Conservation (phyloP, 1,140 invertebrate species). For the Pseudomyrmex flavicornis region DNA sequence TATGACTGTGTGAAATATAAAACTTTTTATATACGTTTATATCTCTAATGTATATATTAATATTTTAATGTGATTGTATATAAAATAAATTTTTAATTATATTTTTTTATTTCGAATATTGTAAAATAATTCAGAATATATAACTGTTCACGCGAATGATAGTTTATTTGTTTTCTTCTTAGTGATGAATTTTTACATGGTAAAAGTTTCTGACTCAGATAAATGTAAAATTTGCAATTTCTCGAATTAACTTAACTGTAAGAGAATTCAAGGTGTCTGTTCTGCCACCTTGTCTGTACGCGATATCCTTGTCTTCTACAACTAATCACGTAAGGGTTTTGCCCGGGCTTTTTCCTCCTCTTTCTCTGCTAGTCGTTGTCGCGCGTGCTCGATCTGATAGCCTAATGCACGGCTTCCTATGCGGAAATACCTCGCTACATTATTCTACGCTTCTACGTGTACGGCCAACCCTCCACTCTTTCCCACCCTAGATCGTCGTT, state of each 20-base stretch:
- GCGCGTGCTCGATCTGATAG: slow-evolving; percentile 85
- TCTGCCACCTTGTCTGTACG: not conserved
- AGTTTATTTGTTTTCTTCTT: too few species aligned
- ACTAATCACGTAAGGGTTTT: slow-evolving; percentile 83
- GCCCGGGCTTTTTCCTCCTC: slow-evolving; percentile 76
- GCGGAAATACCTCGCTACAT: slow-evolving; percentile 84
- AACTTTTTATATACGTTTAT: slow-evolving; percentile 1
- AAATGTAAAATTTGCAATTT: slow-evolving; percentile 35
- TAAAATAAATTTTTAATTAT: not conserved
- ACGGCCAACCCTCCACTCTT: slow-evolving; percentile 59
- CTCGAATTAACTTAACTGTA: slow-evolving; percentile 62
- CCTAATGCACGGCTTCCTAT: slow-evolving; percentile 85
- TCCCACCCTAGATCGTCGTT: slow-evolving; percentile 66
- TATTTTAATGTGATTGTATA: not conserved
- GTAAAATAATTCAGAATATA: not conserved
- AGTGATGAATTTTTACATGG: too few species aligned
- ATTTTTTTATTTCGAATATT: not conserved
- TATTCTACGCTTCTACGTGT: slow-evolving; percentile 81
- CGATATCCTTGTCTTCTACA: slow-evolving; percentile 70
- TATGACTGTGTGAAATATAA: not conserved
- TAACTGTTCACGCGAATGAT: too few species aligned
- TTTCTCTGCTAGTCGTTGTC: slow-evolving; percentile 76
- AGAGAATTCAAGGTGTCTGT: slow-evolving; percentile 56
- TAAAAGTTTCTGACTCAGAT: not conserved
- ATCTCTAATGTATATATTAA: not conserved